Base-by-base conservation (phyloP, 2,888 invertebrate species). In the Tolmerus cingulatus region DNA sequence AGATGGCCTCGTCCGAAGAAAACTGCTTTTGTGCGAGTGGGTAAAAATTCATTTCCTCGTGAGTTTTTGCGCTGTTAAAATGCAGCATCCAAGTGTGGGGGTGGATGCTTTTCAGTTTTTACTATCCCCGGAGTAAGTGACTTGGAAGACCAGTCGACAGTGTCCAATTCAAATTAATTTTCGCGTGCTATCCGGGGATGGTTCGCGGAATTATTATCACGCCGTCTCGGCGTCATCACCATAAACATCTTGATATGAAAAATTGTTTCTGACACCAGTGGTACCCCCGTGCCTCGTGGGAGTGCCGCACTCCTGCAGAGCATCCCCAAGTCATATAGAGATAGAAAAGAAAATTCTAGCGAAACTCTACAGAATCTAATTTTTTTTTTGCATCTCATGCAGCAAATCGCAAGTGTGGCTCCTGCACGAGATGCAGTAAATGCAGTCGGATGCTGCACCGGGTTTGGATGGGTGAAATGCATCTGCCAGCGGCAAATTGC, bases 151-250 rank as follows among this genome's bases (percentile, higher is more conserved):
- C 74, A 77, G 34, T 77, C 86, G 77, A 77, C 77, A 55, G 55
- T 86, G 34, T 86, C 86, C 77, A 77, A 86, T 86, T 86, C 77
- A 37, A 86, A 77, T 77, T 86, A 86, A 77, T 86, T 51, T 74
- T 84, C 66, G 43, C 74, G 40, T 84, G 84, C 74, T 43, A 74
- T 74, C 40, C 23, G 16, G 12, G 37, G 19, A 74, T 84, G 16
- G n/a, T 16, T 46, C 14, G 14, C 12, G 43, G 27, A 37, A 5
- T 43, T 74, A 23, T 84, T 84, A 74, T 74, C 84, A 19, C 23
- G 5, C 8, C 66, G 27, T 23, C n/a, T 7, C 51, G n/a, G 16
- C 51, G 19, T n/a, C 51, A 66, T 66, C 66, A 66, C 7, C 27
- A 66, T 66, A 19, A 66, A 66, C 66, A 66, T 66, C 66, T 19